Evolutionary conservation across 2,888 invertebrate species (phyloP).

Genomic region (Ophion ventricosus): DNA sequence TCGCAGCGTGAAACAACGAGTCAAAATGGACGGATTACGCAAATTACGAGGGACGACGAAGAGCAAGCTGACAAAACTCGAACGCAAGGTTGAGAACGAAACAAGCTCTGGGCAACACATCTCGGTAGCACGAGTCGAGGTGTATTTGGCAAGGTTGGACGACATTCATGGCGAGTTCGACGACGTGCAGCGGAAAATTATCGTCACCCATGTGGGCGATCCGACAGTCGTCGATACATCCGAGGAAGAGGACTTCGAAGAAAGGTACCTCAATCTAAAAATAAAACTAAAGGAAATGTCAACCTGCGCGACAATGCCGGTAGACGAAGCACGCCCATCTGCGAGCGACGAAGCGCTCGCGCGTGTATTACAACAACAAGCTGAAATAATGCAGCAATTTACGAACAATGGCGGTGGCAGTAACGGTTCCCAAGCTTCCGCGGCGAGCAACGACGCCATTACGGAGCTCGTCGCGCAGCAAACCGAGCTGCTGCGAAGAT

Average conservation of each 20-base stretch:
- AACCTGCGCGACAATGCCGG: background rate
- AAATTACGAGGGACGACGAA: background rate
- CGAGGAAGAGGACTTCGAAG: conserved; percentile 20
- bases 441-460: background rate
- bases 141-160: conserved; percentile 1
- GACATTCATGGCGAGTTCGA: conserved; percentile 27
- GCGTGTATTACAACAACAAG: conserved; percentile 5
- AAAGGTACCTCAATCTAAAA: conserved; percentile 27
- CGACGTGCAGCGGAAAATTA: conserved; percentile 13
- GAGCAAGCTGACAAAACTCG: background rate
- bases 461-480: background rate
- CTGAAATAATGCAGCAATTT: background rate
- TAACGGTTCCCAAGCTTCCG: background rate
- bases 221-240: background rate
- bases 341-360: background rate
- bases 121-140: conserved; percentile 14
- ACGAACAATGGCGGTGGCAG: background rate
- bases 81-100: background rate
- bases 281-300: conserved; percentile 17
- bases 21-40: background rate
- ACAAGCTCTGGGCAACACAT: background rate
- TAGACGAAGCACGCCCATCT: background rate
- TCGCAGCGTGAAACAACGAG: background rate
- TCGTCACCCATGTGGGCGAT: background rate
- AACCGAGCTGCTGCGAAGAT: conserved; percentile 4